Evolutionary conservation across 2,888 invertebrate genomes (phyloP), one percentile per base, ranked within the genome.

Genomic region (Lamellibrachia columna): DNA sequence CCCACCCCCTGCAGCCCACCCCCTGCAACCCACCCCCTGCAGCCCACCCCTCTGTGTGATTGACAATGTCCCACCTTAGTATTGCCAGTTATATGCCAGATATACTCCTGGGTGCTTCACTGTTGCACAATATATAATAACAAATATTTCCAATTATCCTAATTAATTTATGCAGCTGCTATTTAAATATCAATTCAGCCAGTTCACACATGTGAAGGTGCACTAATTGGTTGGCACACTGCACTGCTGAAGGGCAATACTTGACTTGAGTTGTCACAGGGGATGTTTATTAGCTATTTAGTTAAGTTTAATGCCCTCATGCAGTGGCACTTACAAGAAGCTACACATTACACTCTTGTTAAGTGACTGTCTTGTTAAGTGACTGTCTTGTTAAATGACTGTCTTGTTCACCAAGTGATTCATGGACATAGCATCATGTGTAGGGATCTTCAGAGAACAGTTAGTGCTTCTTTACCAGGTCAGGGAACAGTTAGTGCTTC

Each of bases 261-360:
- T 75, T 22, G 75, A 75, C 22, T 75, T 15, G 15, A 15, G n/a
- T 75, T 75, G 75, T 75, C 22, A 75, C 75, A 1, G 75, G 6
- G n/a, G 75, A 75, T 75, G 75, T 75, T 75, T 75, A 75, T 75
- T 75, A 75, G 15, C 75, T 75, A 75, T 75, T n/a, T 75, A n/a
- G 75, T 40, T 22, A 75, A 22, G 75, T 75, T 22, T 75, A 75
- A 75, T 75, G 75, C 22, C n/a, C 75, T n/a, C 75, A 3, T 75
- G 75, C n/a, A 22, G n/a, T 75, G 75, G 75, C 75, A 75, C 75
- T n/a, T 75, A 75, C 75, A 75, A 75, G 75, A 0, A 3, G 75
- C 6, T 75, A 6, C 75, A 75, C 75, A 75, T 75, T 75, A 75
- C n/a, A 75, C 75, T 75, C n/a, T 22, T 6, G 75, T 75, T 75